Evolutionary conservation across 37 sponge, comb jelly and placozoan species (phyloP).

Genomic region (Spongia lamella): DNA sequence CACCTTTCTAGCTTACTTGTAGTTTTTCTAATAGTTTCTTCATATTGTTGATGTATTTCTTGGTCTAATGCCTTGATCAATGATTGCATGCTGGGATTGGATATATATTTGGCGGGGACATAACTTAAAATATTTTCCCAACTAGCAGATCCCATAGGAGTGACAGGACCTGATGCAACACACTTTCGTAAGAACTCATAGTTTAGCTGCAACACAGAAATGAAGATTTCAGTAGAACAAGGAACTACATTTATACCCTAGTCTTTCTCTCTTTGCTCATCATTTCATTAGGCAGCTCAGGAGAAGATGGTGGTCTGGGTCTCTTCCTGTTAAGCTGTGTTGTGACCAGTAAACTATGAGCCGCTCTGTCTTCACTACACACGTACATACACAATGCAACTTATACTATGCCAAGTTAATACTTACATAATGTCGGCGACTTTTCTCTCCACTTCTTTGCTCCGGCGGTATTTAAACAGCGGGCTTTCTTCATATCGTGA

Average conservation of each 20-base stretch:
- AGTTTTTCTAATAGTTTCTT: constrained; percentile 71
- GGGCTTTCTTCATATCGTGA: not conserved
- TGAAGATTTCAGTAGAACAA: not conserved
- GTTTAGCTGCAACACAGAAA: constrained; percentile 57
- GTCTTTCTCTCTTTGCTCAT: constrained; percentile 83
- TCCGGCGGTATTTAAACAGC: too few relatives aligned
- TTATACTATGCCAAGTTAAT: not conserved
- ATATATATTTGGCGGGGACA: constrained; percentile 23
- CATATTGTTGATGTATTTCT: constrained; percentile 53
- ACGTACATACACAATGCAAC: not conserved
- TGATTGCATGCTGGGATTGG: constrained; percentile 12
- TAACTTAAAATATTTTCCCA: constrained; percentile 70
- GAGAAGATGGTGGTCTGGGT: constrained; percentile 17
- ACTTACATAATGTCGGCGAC: not conserved
- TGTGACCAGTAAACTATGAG: constrained; percentile 42
- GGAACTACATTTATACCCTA: constrained; percentile 17
- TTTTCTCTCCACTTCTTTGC: not conserved
- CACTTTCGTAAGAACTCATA: constrained; percentile 84
- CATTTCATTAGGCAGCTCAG: constrained; percentile 70
- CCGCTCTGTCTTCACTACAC: constrained; percentile 71
- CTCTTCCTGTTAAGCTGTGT: constrained; percentile 56
- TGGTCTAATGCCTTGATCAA: constrained; percentile 20
- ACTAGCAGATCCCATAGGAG: constrained; percentile 64
- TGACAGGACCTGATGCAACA: constrained; percentile 81
- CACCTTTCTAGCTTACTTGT: constrained; percentile 32